These are phyloP conservation scores for Epinephelus moara DNA, from an alignment of 2,113 vertebrate genomes.

Conservation along the genomic window DNA sequence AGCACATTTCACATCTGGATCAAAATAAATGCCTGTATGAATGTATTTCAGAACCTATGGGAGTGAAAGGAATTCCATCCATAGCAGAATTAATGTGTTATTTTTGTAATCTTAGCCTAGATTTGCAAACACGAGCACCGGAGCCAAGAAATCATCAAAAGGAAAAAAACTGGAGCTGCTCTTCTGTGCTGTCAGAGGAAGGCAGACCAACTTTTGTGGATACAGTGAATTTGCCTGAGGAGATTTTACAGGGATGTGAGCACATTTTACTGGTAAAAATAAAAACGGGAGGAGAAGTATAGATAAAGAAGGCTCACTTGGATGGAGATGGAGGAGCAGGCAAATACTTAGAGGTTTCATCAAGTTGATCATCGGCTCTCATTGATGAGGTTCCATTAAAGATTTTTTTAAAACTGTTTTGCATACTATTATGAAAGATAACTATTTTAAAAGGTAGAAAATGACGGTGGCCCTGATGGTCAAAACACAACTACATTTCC, in stretches of 20 bases:
- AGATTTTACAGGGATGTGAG: slow-evolving; percentile 38
- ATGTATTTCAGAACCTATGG: slow-evolving; percentile 32
- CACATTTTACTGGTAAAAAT: slow-evolving; percentile 35
- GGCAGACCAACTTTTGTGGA: slow-evolving; percentile 51
- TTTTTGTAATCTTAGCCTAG: slow-evolving; percentile 59
- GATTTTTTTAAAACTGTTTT: not conserved
- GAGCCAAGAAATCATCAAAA: slow-evolving; percentile 69
- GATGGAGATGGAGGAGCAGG: slow-evolving; percentile 19
- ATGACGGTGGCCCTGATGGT: no score
- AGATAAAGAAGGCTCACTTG: slow-evolving; percentile 44
- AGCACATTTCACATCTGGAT: slow-evolving; percentile 26
- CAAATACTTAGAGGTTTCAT: slow-evolving; percentile 18
- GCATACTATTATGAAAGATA: not conserved
- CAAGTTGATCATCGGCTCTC: slow-evolving; percentile 37
- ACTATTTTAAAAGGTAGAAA: not conserved
- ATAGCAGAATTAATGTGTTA: slow-evolving; percentile 46
- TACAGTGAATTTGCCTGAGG: slow-evolving; percentile 39
- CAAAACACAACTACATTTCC: no score
- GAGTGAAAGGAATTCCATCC: slow-evolving; percentile 45
- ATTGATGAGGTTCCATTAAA: not conserved
- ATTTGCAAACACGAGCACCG: slow-evolving; percentile 52
- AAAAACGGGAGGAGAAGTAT: slow-evolving; percentile 12
- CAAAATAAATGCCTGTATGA: slow-evolving; percentile 32
- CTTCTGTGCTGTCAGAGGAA: slow-evolving; percentile 56
- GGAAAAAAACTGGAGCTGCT: slow-evolving; percentile 52